Percentiles rank a stretch among this genome's conserved stretches.
Evolutionary conservation across 2,113 vertebrate species (phyloP).

Genomic region (Festucalex cinctus): DNA sequence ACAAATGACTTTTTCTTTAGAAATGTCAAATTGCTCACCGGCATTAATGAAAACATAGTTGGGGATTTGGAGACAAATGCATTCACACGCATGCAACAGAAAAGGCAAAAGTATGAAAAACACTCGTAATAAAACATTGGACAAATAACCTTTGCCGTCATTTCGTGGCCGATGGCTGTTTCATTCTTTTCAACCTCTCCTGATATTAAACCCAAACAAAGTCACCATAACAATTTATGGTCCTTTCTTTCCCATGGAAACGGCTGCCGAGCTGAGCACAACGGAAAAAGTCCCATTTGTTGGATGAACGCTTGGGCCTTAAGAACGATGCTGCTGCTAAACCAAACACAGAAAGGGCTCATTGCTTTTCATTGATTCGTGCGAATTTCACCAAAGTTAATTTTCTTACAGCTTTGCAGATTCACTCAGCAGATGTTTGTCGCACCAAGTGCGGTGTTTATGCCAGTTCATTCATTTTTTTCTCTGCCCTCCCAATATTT

Average conservation of each 20-base stretch:
- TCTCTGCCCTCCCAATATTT: neutral
- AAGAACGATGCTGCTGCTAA: conserved; percentile 51
- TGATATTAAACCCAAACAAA: conserved; percentile 26
- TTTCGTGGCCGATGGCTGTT: neutral
- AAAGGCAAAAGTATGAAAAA: neutral
- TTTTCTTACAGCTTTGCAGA: conserved; percentile 7
- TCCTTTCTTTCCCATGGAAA: conserved; percentile 20
- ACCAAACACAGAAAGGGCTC: conserved; percentile 45
- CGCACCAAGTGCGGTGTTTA: neutral
- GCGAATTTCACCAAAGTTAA: conserved; percentile 22
- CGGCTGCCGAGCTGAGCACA: conserved; percentile 9
- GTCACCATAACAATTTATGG: conserved; percentile 37
- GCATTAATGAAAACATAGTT: conserved; percentile 56
- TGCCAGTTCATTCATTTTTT: neutral
- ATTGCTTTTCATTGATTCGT: conserved; percentile 28
- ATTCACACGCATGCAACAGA: neutral
- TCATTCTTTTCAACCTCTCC: neutral
- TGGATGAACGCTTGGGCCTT: conserved; percentile 47
- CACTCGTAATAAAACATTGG: neutral
- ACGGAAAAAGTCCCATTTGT: conserved; percentile 44
- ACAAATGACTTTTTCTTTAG: conserved; percentile 44
- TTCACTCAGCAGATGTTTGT: neutral
- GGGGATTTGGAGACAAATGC: conserved; percentile 35
- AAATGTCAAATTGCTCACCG: conserved; percentile 42
- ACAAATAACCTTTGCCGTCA: neutral